phyloP scores from a whole-genome alignment of 2,797 vertebrate species.

The Labroides dimidiatus region DNA sequence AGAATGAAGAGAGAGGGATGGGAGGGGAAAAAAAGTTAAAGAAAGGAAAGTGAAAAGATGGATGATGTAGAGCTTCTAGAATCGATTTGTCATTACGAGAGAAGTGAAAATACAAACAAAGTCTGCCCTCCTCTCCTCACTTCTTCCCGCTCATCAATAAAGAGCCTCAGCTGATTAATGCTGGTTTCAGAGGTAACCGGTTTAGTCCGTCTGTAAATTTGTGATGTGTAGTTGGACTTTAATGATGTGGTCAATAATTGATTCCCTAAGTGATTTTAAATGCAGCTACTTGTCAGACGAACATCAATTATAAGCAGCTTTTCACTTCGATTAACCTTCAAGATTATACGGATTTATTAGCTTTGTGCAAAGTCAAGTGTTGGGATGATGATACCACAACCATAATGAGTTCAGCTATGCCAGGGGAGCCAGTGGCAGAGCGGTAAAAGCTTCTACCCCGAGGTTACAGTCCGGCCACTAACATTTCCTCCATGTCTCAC shows the following conservation, averaged over 20 bases:
- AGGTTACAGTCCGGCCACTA: no score
- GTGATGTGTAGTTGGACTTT: slow-evolving; percentile 42
- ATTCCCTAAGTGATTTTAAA: slow-evolving; percentile 54
- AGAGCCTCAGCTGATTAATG: slow-evolving; percentile 34
- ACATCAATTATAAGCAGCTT: slow-evolving; percentile 8
- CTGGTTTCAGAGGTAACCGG: slow-evolving; percentile 29
- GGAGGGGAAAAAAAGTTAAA: slow-evolving; percentile 21
- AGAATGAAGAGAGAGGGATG: slow-evolving; percentile 32
- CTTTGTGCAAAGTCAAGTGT: neutral
- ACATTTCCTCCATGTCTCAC: no score
- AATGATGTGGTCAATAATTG: slow-evolving; percentile 31
- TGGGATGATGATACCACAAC: neutral
- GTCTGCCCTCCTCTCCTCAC: slow-evolving; percentile 6
- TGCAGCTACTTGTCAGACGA: slow-evolving; percentile 38
- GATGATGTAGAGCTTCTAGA: slow-evolving; percentile 26
- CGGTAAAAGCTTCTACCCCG: no score
- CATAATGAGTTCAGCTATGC: no score
- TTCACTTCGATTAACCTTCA: slow-evolving; percentile 25
- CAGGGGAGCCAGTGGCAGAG: no score
- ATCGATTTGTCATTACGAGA: slow-evolving; percentile 31
- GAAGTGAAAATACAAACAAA: slow-evolving; percentile 11
- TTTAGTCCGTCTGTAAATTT: slow-evolving; percentile 52
- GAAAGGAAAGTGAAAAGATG: slow-evolving; percentile 16
- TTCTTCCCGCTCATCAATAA: slow-evolving; percentile 21
- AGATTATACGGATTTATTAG: neutral